Base-by-base conservation (phyloP, 2,888 invertebrate genomes). In the Hypsopygia costalis region DNA sequence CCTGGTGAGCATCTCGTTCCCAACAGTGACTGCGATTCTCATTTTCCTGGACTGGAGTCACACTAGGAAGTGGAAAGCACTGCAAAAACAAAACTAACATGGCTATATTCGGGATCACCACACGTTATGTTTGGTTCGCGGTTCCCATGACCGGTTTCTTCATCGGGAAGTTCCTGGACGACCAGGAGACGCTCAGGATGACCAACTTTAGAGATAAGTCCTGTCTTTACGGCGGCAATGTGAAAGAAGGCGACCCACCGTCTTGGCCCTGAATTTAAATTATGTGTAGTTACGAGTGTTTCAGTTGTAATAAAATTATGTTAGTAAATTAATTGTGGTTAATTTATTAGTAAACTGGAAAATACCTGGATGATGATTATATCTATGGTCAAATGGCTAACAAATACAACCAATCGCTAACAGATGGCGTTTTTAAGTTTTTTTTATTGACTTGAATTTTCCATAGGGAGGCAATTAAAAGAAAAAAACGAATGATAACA, bases 191-290 rank as follows among this genome's bases (percentile, higher is more conserved):
- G 0, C 86, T 93, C 44, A 90, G 95, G 40, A 91, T 95, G 92
- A 88, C 90, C 0, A 79, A 75, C 52, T 97, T 93, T 70, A 90
- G 96, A 44, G 96, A 97, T 67, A 95, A 94, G 69, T 95, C 95
- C 62, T 91, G 92, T 35, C 78, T 97, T 28, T 97, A 93, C 67
- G 94, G 94, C 11, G 90, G 93, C 43, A 79, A 69, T 29, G 80
- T 92, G 1, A 91, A 92, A 53, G 90, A 91, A 49, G 94, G 92
- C 5, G 92, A 93, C 45, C 67, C 86, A 54, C 96, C 95, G 41
- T 91, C 94, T 7, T 96, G 96, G 96, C 93, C 93, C 29, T 91
- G 59, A 89, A 53, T 20, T 33, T 34, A 25, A 28, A 38, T 27
- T n/a, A n/a, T n/a, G n/a, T 41, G 41, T 46, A 47, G 40, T 30